Evolutionary conservation across 2,797 vertebrate species (phyloP), one percentile per base, ranked within the genome.

Genomic region (Sebastes jordani): DNA sequence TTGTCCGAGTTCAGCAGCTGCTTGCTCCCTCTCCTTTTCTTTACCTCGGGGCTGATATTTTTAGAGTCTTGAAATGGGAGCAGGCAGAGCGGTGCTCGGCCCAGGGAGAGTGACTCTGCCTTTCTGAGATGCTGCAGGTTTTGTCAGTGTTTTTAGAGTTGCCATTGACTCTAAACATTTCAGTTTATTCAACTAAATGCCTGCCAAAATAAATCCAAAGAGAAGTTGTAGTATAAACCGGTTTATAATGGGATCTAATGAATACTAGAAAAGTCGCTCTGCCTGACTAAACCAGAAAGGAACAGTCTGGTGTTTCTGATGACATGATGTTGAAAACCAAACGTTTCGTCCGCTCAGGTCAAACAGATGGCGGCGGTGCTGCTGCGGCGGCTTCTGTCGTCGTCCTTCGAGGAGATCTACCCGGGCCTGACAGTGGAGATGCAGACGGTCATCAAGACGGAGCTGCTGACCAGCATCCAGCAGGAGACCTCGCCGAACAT

Each of bases 351-450:
- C 4, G 2, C 13, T n/a, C 88, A 99, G 99, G 97, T 97, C 85
- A 96, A 96, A 93, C 98, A 99, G 93, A 99, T 99, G 99, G 98
- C 98, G 1, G 98, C 98, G 0, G 98, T 99, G 76, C 95, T 99
- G 70, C 93, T 99, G 36, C 96, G 99, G 64, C 96, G 98, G 66
- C 96, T 99, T 66, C 91, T 99, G 89, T 99, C 99, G 1, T 97
- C 98, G 5, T 96, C 98, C 7, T 99, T 99, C 71, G 99, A 99
- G 90, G 99, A 99, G 92, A 96, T 99, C 78, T 99, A 99, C 88
- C 98, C 98, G 6, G 85, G 96, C 63, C 96, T 99, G 85, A 95
- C 97, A 3, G 80, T 96, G 55, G 97, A 98, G 59, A 93, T 98
- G 93, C 99, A 99, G 92, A 95, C 94, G 3, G 98, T 95, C 74